These are phyloP conservation scores for Talpa occidentalis DNA, from an alignment of 2,113 vertebrate genomes.

Conservation along the genomic window DNA sequence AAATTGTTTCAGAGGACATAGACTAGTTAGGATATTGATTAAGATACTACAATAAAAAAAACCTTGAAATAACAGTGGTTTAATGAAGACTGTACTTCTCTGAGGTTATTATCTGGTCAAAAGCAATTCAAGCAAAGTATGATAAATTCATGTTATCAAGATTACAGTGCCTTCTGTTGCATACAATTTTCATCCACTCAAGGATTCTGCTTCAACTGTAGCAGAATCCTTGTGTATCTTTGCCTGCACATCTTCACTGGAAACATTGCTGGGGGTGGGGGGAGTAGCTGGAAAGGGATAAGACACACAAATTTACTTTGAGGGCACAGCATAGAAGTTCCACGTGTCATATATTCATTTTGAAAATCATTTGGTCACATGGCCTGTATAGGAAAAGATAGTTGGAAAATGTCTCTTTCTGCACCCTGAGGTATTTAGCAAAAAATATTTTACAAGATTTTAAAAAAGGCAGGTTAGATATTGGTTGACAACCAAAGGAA, in stretches of 20 bases:
- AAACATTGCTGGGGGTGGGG: too few species aligned
- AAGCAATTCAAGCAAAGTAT: background rate
- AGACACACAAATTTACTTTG: background rate
- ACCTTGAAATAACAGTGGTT: background rate
- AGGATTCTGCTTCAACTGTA: background rate
- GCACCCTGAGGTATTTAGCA: background rate
- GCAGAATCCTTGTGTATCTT: too few species aligned
- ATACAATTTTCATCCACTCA: background rate
- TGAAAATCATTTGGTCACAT: background rate
- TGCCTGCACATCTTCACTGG: background rate
- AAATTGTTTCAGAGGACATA: background rate
- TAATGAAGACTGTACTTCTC: background rate
- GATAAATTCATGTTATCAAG: background rate
- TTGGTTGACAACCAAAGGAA: background rate
- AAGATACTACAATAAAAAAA: background rate
- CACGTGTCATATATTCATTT: background rate
- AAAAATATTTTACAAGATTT: background rate
- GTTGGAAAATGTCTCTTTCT: background rate
- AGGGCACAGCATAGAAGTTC: background rate
- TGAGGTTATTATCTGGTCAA: background rate
- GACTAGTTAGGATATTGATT: background rate
- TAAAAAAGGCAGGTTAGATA: background rate
- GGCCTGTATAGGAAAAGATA: background rate
- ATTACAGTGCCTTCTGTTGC: background rate
- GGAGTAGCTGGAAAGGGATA: background rate